Conservation (phyloP, 2,888 invertebrate species). For the Ormia ochracea region DNA sequence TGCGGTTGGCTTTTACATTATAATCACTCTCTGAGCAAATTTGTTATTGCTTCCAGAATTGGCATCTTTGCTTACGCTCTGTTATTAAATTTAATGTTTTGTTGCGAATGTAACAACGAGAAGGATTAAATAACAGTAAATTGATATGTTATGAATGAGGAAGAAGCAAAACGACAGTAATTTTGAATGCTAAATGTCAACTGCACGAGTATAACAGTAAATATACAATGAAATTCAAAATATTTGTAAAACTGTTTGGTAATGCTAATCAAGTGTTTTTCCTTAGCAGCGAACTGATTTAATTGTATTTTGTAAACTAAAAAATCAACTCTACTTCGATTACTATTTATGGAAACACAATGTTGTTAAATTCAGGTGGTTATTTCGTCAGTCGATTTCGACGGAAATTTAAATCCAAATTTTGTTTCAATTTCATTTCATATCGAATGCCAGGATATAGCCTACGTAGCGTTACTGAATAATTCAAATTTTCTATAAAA, state of each 20-base stretch:
- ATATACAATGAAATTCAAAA: background rate
- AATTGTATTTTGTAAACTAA: too few species aligned
- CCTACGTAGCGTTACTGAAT: too few species aligned
- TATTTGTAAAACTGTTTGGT: background rate
- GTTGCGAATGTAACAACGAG: slow-evolving; percentile 31
- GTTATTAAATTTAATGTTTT: slow-evolving; percentile 41
- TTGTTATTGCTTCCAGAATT: background rate
- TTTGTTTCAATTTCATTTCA: too few species aligned
- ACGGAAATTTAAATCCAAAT: too few species aligned
- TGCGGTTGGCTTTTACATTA: slow-evolving; percentile 6
- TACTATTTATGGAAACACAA: too few species aligned
- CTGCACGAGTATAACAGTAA: background rate
- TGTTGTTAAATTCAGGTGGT: too few species aligned
- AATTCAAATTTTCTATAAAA: too few species aligned
- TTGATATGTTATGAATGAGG: slow-evolving; percentile 28
- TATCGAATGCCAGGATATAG: too few species aligned
- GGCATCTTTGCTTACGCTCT: slow-evolving; percentile 21
- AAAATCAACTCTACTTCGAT: too few species aligned
- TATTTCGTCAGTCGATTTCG: too few species aligned
- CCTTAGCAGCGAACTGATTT: too few species aligned
- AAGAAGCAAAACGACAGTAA: slow-evolving; percentile 1
- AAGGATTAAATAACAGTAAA: background rate
- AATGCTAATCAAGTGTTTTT: too few species aligned
- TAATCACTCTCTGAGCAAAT: background rate
- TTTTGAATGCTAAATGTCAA: slow-evolving; percentile 27